Base-by-base conservation (phyloP, 1,140 invertebrate genomes). In the Chrysopa pallens region DNA sequence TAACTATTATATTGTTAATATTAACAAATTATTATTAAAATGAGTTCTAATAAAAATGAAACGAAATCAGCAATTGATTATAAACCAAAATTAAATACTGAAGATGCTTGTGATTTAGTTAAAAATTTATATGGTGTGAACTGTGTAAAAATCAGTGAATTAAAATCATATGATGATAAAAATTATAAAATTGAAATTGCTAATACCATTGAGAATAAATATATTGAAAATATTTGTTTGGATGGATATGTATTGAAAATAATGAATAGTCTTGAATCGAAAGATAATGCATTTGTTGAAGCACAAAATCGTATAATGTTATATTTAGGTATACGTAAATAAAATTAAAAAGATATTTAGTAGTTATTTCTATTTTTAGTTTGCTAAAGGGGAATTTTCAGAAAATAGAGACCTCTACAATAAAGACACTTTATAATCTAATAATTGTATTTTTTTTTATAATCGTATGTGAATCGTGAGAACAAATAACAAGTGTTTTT, bases 221-320 rank as follows among this genome's bases (percentile, higher is more conserved):
- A 40, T 44, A 48, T 53, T 29, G 17, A 45, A 15, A 45, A 42
- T 28, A 33, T 52, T 44, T 6, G 37, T 29, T 38, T 45, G 11
- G 38, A 76, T 49, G 81, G 81, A 0, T 91, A 87, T 51, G 75
- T 85, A 8, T 60, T 91, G 27, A 90, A 90, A 63, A 71, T 91
- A 33, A 62, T 83, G 14, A 91, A 90, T 59, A 72, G 77, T 0
- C 62, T 84, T 52, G 83, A 89, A 55, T 84, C 85, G 0, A 64
- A 74, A 50, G 76, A 82, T 29, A 54, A 61, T 1, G 50, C 59
- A 1, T 62, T 79, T 14, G 66, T 87, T 11, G 76, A 84, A 39
- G 81, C 71, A 0, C 82, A 86, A 58, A 80, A 23, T 23, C 17
- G 17, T 23, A 5, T 23, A 3, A 23, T 23, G 17, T 23, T 23